phyloP scores from a whole-genome alignment of 2,888 invertebrate genomes.

The Cephus spinipes region DNA sequence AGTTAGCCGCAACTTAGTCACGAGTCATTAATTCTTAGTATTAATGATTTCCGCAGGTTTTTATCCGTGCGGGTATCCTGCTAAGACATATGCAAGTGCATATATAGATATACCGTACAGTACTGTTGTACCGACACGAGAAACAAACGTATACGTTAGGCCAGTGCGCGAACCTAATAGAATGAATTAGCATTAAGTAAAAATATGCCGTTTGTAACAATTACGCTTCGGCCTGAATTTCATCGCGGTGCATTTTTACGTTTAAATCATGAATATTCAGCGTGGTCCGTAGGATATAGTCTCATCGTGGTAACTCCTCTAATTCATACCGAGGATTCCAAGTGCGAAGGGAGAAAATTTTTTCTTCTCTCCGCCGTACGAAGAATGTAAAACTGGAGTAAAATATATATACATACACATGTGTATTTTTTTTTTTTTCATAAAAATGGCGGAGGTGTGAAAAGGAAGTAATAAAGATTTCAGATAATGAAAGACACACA shows the following conservation, averaged over 20 bases:
- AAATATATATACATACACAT: neutral
- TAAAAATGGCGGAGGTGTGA: no score
- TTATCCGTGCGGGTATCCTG: neutral
- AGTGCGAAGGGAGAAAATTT: neutral
- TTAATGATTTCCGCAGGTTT: neutral
- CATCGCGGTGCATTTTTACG: neutral
- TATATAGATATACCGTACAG: neutral
- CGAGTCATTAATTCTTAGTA: neutral
- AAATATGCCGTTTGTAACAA: neutral
- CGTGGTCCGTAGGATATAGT: neutral
- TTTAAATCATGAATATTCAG: neutral
- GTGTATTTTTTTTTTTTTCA: no score
- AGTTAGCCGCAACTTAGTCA: neutral
- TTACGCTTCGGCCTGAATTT: neutral
- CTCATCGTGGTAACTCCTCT: neutral
- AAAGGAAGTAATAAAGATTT: neutral
- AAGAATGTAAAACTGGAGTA: neutral
- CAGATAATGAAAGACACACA: neutral
- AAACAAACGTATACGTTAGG: neutral
- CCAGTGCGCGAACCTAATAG: neutral
- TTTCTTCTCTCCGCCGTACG: neutral
- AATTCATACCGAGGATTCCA: neutral
- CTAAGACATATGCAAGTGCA: neutral
- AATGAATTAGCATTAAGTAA: neutral
- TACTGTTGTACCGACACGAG: neutral